Evolutionary conservation across 2,113 vertebrate species (phyloP).

Genomic region (Cisticola juncidis): DNA sequence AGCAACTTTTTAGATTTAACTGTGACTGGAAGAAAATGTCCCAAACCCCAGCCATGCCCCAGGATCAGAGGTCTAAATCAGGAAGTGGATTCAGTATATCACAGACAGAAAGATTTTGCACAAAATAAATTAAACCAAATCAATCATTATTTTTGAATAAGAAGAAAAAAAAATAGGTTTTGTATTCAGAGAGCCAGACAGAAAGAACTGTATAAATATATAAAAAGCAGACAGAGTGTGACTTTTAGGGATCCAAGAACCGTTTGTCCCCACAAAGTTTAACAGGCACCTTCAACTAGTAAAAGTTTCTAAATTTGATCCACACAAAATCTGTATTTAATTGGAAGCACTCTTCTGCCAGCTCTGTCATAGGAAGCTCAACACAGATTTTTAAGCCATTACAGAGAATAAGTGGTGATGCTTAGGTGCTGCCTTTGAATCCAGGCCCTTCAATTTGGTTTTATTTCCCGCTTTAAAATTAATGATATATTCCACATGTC

Average conservation of each 20-base stretch:
- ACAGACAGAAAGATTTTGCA: neutral
- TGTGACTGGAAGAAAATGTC: neutral
- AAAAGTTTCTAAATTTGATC: constrained; percentile 18
- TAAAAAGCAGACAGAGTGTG: neutral
- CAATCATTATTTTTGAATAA: neutral
- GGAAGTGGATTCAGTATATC: neutral
- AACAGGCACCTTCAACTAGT: constrained; percentile 13
- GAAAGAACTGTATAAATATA: neutral
- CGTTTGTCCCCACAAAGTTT: constrained; percentile 16
- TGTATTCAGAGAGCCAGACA: neutral
- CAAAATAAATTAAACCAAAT: constrained; percentile 16
- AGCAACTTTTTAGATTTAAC: neutral
- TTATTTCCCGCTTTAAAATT: constrained; percentile 59
- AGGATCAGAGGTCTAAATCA: neutral
- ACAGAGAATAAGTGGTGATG: neutral
- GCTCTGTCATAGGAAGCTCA: neutral
- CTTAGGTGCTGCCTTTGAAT: constrained; percentile 44
- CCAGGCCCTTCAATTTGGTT: constrained; percentile 30
- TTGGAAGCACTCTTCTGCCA: constrained; percentile 37
- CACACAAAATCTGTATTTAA: neutral
- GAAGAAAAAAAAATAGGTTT: neutral
- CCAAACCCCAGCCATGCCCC: neutral
- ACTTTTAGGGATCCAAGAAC: neutral
- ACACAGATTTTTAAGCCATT: constrained; percentile 18
- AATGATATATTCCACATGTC: constrained; percentile 38